Conservation (phyloP, 2,888 invertebrate species). For the Agrochola macilenta region DNA sequence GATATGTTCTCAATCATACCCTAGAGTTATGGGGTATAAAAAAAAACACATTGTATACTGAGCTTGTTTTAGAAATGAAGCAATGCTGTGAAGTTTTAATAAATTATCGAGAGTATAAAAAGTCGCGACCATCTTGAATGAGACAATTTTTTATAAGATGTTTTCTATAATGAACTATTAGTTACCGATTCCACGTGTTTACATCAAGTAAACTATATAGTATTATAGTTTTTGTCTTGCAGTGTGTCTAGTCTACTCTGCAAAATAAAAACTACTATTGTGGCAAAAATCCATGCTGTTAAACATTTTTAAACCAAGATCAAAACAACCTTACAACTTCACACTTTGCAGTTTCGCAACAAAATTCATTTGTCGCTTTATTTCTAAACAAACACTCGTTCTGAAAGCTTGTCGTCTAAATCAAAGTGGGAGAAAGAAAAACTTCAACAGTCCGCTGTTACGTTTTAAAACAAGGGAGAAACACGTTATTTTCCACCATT, state of each 20-base stretch:
- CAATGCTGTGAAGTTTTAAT: neutral
- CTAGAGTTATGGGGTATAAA: too few species aligned
- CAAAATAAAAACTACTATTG: neutral
- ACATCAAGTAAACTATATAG: too few species aligned
- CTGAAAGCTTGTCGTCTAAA: conserved; percentile 53
- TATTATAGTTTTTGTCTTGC: neutral
- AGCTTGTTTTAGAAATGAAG: neutral
- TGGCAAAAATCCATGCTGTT: neutral
- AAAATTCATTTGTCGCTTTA: conserved; percentile 42
- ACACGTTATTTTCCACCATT: conserved; percentile 66
- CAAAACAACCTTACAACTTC: neutral
- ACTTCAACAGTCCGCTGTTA: conserved; percentile 57
- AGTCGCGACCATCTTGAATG: neutral
- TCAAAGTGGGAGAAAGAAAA: conserved; percentile 57
- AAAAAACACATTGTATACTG: too few species aligned
- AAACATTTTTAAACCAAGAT: neutral
- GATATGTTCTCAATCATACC: too few species aligned
- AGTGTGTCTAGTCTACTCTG: too few species aligned
- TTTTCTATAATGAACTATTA: neutral
- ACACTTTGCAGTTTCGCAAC: conserved; percentile 16
- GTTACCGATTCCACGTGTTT: neutral
- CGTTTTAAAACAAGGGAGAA: conserved; percentile 68
- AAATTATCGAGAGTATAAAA: too few species aligned
- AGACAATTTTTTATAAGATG: neutral
- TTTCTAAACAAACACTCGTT: conserved; percentile 47